Conservation (phyloP, 2,888 invertebrate genomes). For the Pogonocherus hispidulus region DNA sequence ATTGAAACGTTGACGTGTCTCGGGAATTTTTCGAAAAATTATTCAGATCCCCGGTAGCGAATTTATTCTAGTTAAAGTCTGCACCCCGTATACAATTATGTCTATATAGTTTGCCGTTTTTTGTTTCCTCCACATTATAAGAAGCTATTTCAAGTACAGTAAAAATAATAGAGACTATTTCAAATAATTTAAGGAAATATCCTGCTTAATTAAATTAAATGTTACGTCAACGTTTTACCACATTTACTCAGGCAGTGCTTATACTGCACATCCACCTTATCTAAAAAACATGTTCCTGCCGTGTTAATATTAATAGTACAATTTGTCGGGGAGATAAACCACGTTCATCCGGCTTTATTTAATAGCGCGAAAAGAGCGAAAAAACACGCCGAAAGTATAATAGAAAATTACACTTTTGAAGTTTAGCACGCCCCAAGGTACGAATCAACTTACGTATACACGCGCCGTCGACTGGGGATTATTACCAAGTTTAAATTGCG, state of each 20-base stretch:
- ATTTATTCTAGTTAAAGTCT: too few relatives aligned
- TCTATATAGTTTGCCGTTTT: too few relatives aligned
- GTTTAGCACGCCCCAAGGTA: slow-evolving; percentile 4
- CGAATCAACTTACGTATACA: background rate
- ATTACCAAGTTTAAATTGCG: slow-evolving; percentile 30
- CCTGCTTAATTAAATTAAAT: too few relatives aligned
- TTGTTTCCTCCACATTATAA: too few relatives aligned
- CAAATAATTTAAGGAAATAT: too few relatives aligned
- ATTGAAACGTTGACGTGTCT: too few relatives aligned
- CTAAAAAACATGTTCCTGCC: slow-evolving; percentile 16
- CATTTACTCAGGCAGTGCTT: background rate
- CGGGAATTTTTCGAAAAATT: too few relatives aligned
- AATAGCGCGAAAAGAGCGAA: slow-evolving; percentile 6
- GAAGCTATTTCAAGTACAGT: too few relatives aligned
- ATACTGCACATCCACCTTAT: background rate
- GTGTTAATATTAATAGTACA: slow-evolving; percentile 23
- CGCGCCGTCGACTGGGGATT: slow-evolving; percentile 3
- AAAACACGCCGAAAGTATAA: slow-evolving; percentile 16
- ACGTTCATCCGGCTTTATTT: slow-evolving; percentile 11
- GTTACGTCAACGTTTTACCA: too few relatives aligned
- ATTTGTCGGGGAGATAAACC: slow-evolving; percentile 11
- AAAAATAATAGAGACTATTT: too few relatives aligned
- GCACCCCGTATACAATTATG: too few relatives aligned
- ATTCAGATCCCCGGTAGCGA: too few relatives aligned
- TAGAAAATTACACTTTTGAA: slow-evolving; percentile 30